Evolutionary conservation across 1,140 invertebrate species (phyloP).

Genomic region (Akabosia matsudoensis): DNA sequence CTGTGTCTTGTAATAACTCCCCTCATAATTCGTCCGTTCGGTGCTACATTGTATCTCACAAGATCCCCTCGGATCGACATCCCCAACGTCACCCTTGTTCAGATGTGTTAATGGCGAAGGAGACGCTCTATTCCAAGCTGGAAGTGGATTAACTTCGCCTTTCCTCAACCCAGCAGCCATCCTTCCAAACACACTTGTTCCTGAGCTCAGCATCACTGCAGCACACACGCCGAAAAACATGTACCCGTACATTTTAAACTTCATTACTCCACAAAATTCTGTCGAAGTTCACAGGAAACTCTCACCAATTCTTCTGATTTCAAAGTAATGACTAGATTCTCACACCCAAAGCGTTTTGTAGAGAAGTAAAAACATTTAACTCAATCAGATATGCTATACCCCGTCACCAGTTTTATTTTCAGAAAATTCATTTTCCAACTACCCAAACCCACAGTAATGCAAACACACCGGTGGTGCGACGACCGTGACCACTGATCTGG

Average conservation of each 20-base stretch:
- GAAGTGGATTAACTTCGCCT: background rate
- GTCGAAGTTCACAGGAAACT: too few species aligned
- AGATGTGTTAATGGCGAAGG: background rate
- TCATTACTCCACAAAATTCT: background rate
- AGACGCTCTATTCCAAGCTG: background rate
- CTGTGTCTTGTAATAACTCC: slow-evolving; percentile 1
- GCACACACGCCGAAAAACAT: background rate
- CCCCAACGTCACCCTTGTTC: background rate
- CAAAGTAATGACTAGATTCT: too few species aligned
- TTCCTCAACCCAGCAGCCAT: background rate
- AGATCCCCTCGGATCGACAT: slow-evolving; percentile 1
- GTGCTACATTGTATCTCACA: slow-evolving; percentile 4
- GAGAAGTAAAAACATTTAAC: too few species aligned
- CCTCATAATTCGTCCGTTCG: background rate
- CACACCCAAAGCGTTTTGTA: too few species aligned
- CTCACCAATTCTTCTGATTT: background rate
- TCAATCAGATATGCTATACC: too few species aligned
- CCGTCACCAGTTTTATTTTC: too few species aligned
- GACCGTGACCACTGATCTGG: background rate
- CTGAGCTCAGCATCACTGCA: background rate
- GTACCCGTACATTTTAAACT: background rate
- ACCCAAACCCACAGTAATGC: too few species aligned
- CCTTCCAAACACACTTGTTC: background rate
- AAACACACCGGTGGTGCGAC: too few species aligned
- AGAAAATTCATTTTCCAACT: too few species aligned